Evolutionary conservation across 2,113 vertebrate species (phyloP).

Genomic region (Equus quagga): DNA sequence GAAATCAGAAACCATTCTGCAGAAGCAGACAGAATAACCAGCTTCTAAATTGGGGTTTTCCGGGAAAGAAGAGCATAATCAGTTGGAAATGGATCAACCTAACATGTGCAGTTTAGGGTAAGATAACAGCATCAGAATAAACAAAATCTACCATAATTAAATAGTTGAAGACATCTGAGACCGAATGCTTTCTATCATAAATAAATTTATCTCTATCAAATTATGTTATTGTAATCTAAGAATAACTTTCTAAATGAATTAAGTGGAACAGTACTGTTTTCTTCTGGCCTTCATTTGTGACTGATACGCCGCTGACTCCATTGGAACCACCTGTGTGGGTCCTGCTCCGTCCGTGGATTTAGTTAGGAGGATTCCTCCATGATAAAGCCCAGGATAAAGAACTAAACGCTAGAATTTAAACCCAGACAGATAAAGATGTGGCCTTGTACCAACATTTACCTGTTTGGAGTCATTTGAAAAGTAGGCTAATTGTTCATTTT

Average conservation of each 20-base stretch:
- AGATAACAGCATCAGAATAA: neutral
- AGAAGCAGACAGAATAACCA: neutral
- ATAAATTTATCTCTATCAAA: neutral
- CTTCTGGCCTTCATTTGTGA: neutral
- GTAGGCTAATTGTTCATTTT: neutral
- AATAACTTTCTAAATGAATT: constrained; percentile 34
- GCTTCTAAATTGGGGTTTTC: neutral
- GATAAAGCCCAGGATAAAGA: neutral
- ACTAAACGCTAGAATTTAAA: neutral
- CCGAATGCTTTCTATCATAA: neutral
- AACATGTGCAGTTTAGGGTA: neutral
- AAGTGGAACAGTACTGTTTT: neutral
- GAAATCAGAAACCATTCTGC: neutral
- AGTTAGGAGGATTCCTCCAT: neutral
- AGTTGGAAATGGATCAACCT: neutral
- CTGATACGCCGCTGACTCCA: neutral
- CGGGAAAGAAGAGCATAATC: neutral
- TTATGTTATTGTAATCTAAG: constrained; percentile 1
- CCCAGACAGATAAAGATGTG: neutral
- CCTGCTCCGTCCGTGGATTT: neutral
- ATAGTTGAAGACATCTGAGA: neutral
- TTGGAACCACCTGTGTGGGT: neutral
- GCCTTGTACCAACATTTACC: neutral
- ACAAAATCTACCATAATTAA: neutral
- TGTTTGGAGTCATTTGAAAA: constrained; percentile 9